phyloP scores from a whole-genome alignment of 2,113 vertebrate genomes.

The Chloropsis cyanopogon region DNA sequence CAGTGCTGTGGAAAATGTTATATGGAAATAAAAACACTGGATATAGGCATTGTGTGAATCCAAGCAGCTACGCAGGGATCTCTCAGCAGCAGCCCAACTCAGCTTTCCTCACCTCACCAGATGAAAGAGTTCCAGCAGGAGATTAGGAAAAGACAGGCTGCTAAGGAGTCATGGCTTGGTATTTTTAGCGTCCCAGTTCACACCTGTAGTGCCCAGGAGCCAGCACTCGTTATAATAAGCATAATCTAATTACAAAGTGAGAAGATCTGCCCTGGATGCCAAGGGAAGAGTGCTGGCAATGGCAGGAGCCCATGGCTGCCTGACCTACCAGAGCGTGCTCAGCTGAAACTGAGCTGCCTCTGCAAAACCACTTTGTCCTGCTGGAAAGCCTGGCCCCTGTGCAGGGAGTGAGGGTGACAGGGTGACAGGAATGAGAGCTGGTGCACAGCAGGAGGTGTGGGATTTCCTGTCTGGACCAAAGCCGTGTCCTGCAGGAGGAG shows the following conservation, averaged over 20 bases:
- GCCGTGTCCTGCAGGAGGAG: background rate
- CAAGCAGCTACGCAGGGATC: background rate
- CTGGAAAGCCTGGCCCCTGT: background rate
- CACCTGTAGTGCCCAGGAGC: background rate
- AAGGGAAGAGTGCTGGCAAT: background rate
- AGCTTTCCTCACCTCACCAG: background rate
- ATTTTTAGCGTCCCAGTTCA: background rate
- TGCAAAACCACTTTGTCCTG: background rate
- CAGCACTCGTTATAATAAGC: background rate
- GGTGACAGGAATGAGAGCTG: background rate
- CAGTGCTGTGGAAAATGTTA: background rate
- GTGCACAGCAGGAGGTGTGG: background rate
- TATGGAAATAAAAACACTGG: background rate
- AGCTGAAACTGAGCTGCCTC: background rate
- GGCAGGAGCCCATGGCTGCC: background rate
- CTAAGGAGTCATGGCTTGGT: background rate
- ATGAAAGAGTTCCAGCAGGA: background rate
- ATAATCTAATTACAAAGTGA: background rate
- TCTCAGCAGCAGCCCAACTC: background rate
- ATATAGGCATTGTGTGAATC: background rate
- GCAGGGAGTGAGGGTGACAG: background rate
- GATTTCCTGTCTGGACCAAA: background rate
- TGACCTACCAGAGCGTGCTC: background rate
- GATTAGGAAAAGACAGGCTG: background rate
- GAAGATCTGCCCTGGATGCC: background rate